These are phyloP conservation scores for Akabosia matsudoensis DNA, from an alignment of 1,140 invertebrate genomes.

Conservation along the genomic window DNA sequence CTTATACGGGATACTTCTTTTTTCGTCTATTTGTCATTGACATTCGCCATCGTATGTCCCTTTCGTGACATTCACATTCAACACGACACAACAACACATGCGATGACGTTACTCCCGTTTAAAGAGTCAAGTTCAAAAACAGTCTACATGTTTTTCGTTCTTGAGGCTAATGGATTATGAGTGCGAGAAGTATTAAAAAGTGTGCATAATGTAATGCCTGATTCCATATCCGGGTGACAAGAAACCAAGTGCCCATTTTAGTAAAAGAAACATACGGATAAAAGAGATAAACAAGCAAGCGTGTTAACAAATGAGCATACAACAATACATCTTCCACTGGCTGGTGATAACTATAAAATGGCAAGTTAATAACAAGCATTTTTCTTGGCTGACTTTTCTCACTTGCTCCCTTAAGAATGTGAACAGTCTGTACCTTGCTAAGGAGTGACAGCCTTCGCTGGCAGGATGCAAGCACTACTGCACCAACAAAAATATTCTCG, in stretches of 20 bases:
- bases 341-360: neutral
- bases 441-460: neutral
- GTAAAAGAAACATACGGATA: neutral
- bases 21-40: neutral
- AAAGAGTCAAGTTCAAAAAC: neutral
- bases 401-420: neutral
- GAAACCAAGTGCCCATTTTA: constrained; percentile 7
- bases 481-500: neutral
- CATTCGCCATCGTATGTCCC: neutral
- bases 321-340: constrained; percentile 9
- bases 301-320: constrained; percentile 1
- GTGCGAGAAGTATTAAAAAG: neutral
- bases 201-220: neutral
- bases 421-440: neutral
- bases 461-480: neutral
- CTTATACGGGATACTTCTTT: neutral
- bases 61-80: neutral
- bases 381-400: constrained; percentile 13
- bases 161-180: neutral
- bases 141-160: neutral
- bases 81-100: neutral
- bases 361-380: no score
- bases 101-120: neutral
- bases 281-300: neutral
- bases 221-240: constrained; percentile 9